Percentiles rank a stretch among this genome's conserved stretches.
These are phyloP conservation scores for Sturmia bella DNA, from an alignment of 2,888 invertebrate species.

Conservation along the genomic window DNA sequence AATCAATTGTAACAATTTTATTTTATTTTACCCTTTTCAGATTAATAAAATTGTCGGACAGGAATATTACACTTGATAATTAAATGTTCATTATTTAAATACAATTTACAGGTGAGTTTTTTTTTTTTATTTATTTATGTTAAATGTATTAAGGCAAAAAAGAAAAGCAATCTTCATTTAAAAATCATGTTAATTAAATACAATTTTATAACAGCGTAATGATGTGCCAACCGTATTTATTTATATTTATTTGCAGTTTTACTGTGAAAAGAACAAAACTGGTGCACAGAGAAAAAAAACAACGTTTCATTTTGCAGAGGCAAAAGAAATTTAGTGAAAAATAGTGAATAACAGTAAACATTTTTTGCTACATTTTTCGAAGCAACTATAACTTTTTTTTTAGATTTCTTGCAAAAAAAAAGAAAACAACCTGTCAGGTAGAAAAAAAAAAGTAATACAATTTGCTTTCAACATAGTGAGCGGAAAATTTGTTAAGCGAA, in stretches of 20 bases:
- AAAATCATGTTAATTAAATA: slow-evolving; percentile 42
- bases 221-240: slow-evolving; percentile 16
- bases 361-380: neutral
- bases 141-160: no score
- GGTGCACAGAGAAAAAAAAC: neutral
- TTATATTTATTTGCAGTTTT: slow-evolving; percentile 4
- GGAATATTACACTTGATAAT: slow-evolving; percentile 40
- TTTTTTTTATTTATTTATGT: slow-evolving; percentile 1
- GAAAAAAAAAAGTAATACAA: neutral
- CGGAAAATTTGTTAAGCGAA: slow-evolving; percentile 24
- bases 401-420: neutral
- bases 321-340: neutral
- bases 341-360: neutral
- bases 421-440: slow-evolving; percentile 2
- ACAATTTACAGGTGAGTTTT: slow-evolving; percentile 48
- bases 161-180: slow-evolving; percentile 17
- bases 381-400: slow-evolving; percentile 6
- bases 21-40: slow-evolving; percentile 21
- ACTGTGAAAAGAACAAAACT: neutral
- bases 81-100: slow-evolving; percentile 56
- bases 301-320: neutral
- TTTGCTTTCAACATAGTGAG: slow-evolving; percentile 30
- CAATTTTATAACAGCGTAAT: slow-evolving; percentile 1
- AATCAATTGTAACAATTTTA: slow-evolving; percentile 23
- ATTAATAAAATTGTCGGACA: slow-evolving; percentile 27